Evolutionary conservation across 23 tunicate species (phyloP).

Genomic region (Ciona savignyi): DNA sequence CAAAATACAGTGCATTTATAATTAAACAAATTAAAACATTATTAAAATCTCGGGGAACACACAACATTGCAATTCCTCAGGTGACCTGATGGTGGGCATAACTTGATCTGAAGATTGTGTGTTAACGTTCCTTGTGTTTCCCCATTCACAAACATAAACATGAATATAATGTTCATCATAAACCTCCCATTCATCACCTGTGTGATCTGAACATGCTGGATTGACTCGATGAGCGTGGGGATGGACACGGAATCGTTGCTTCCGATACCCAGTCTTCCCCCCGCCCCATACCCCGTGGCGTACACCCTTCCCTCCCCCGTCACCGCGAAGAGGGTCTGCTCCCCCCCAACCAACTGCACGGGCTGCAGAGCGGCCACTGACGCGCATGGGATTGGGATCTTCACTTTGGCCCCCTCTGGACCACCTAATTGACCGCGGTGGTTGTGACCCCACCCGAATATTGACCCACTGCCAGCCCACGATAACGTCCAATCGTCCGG

Average conservation of each 20-base stretch:
- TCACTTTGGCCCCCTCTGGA: constrained; percentile 69
- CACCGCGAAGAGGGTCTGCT: constrained; percentile 71
- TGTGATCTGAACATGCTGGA: constrained; percentile 41
- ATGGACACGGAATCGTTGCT: constrained; percentile 55
- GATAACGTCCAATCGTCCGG: constrained; percentile 62
- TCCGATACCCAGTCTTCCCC: constrained; percentile 75
- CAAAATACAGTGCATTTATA: too few species aligned
- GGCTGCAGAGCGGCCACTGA: constrained; percentile 44
- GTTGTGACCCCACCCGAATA: constrained; percentile 90
- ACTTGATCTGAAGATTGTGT: too few species aligned
- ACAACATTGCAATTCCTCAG: too few species aligned
- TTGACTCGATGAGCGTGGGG: constrained; percentile 59
- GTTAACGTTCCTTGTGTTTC: too few species aligned
- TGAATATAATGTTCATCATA: too few species aligned
- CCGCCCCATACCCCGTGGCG: constrained; percentile 82
- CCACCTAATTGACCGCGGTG: constrained; percentile 92
- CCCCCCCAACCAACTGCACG: constrained; percentile 53
- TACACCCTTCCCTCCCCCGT: constrained; percentile 70
- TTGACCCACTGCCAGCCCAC: constrained; percentile 64
- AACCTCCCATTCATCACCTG: too few species aligned
- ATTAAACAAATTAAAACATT: too few species aligned
- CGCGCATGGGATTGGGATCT: constrained; percentile 44
- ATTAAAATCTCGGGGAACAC: too few species aligned
- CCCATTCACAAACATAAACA: too few species aligned
- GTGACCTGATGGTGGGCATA: too few species aligned